A percentile compares a stretch with the other conserved stretches of the same genome.
Evolutionary conservation across 2,113 vertebrate genomes (phyloP).

Genomic region (Catagonus wagneri): DNA sequence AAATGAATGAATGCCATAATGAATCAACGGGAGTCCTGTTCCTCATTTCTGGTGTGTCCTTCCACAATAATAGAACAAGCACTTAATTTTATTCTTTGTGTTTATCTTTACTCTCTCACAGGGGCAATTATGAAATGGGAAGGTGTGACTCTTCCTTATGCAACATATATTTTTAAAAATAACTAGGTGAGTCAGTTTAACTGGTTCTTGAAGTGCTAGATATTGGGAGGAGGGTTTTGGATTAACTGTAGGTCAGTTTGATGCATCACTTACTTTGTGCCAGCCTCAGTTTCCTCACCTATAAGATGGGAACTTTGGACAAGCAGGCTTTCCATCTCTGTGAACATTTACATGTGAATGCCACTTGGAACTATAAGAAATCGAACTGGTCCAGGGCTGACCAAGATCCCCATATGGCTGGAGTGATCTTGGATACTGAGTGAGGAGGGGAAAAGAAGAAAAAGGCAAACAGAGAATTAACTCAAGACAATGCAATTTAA

Average conservation of each 20-base stretch:
- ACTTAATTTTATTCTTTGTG: background rate
- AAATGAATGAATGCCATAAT: background rate
- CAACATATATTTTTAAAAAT: background rate
- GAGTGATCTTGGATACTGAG: background rate
- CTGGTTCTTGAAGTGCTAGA: background rate
- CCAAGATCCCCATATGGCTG: background rate
- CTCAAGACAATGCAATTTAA: background rate
- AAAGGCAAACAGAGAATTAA: background rate
- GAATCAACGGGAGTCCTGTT: background rate
- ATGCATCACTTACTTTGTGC: background rate
- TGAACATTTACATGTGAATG: background rate
- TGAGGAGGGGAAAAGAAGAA: background rate
- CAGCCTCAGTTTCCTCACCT: background rate
- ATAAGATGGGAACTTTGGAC: background rate
- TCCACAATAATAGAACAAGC: background rate
- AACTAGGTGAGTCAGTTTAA: background rate
- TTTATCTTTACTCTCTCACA: background rate
- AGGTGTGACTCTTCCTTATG: background rate
- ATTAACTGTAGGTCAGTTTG: background rate
- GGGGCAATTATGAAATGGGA: background rate
- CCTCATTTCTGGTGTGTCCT: background rate
- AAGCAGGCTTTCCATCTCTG: background rate
- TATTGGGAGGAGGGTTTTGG: background rate
- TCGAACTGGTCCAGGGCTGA: background rate
- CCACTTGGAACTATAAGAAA: background rate